phyloP scores from a whole-genome alignment of 2,113 vertebrate genomes.

The Scytalopus superciliaris region DNA sequence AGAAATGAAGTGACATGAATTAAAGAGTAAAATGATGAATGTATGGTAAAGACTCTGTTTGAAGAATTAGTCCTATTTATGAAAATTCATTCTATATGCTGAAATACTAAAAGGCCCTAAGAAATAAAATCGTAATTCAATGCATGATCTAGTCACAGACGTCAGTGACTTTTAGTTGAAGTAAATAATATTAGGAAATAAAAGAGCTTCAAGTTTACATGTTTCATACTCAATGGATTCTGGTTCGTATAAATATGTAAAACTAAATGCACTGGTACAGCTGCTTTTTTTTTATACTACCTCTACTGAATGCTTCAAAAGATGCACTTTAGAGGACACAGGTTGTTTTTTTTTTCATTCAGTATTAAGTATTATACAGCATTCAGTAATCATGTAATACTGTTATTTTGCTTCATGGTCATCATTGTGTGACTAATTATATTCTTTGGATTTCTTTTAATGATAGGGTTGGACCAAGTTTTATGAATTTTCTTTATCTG shows the following conservation, averaged over 20 bases:
- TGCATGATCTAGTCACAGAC: not conserved
- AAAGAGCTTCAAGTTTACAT: not conserved
- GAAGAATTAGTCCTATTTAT: not conserved
- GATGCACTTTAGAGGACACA: not conserved
- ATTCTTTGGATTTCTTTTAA: slow-evolving; percentile 8
- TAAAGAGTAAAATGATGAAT: not conserved
- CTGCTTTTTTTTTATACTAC: not conserved
- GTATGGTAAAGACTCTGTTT: not conserved
- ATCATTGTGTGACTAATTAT: not conserved
- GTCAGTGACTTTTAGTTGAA: not conserved
- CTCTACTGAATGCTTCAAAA: not conserved
- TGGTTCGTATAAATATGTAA: not conserved
- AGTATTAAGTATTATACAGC: not conserved
- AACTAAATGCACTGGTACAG: not conserved
- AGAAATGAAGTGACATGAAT: not conserved
- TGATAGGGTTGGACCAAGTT: slow-evolving; percentile 98
- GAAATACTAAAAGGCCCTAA: not conserved
- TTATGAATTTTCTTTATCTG: slow-evolving; percentile 96
- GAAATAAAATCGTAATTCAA: not conserved
- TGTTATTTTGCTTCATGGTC: not conserved
- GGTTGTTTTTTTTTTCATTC: not conserved
- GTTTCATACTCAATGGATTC: not conserved
- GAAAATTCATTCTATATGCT: not conserved
- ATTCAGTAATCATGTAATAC: not conserved
- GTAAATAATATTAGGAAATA: not conserved